Base-by-base conservation (phyloP, 92 coral and sea anemone genomes). In the Epizoanthus scotinus region DNA sequence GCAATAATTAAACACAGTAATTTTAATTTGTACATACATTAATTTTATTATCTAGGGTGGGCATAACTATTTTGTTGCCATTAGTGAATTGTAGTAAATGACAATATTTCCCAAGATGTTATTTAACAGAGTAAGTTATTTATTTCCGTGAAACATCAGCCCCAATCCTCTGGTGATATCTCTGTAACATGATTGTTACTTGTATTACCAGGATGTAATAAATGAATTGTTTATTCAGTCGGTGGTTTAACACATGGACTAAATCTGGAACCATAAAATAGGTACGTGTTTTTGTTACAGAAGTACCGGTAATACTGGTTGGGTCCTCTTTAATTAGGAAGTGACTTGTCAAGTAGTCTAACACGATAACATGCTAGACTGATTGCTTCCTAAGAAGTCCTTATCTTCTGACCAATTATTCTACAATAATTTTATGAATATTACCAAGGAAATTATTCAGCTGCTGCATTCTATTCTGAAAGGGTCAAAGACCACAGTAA, bases 41-140 rank as follows among this genome's bases (percentile, higher is more conserved):
- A 26, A 71, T 24, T 64, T 64, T 64, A 64, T 64, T 64, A 25
- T 64, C 69, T 64, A 28, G 69, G 69, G 69, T 8, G 53, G 75
- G 49, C 24, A 20, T 70, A 31, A 54, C 24, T 47, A 29, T 70
- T 67, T 20, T 12, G 8, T 21, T 70, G 58, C 56, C 58, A 70
- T 44, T 38, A 59, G 38, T 36, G 38, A 58, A 75, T 75, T 75
- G 24, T 58, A 75, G 56, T 27, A 75, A 36, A 63, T 58, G 38
- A 36, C 52, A n/a, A 29, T 56, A 57, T 19, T 75, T 60, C 49
- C 42, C 24, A 36, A 75, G 28, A 59, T 75, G 27, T 75, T 75
- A 75, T 75, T 75, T 75, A 75, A 58, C 81, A 59, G 66, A 75
- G 68, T 75, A 75, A 60, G 81, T 75, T 75, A 75, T 75, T 75